Evolutionary conservation across 1,140 invertebrate genomes (phyloP), one percentile per base, ranked within the genome.

Genomic region (Eurytemora carolleeae): DNA sequence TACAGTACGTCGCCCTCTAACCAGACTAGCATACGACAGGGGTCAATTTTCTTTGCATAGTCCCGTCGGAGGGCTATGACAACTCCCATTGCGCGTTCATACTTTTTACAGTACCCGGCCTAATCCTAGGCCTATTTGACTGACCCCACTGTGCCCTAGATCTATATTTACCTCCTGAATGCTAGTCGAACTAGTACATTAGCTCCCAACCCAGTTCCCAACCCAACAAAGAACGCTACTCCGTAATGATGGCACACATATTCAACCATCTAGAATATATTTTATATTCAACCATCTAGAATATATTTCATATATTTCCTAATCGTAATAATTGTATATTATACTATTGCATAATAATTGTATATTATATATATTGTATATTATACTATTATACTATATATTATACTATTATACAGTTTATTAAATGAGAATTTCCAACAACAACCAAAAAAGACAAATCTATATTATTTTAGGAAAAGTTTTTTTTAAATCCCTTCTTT

Each of bases 1-100:
- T n/a, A 87, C 81, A 99, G 76, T 69, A 98, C 85, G 75, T 98
- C 98, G 0, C 88, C 93, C 16, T 94, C 95, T 59, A 90, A 87
- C 20, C 95, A 95, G 60, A 97, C 87, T 71, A 99, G 89, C n/a
- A 44, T 44, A 44, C 7, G n/a, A 12, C 7, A 44, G 31, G n/a
- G n/a, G 31, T 12, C n/a, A 44, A n/a, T 44, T 44, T 12, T 44
- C 31, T 7, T 44, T 44, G 31, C 31, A 44, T 44, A 44, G n/a
- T 7, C 31, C n/a, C 31, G n/a, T n/a, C n/a, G n/a, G n/a, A n/a
- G n/a, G n/a, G n/a, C 31, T 44, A 44, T 12, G n/a, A 7, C 31
- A 12, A 44, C 31, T 44, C 31, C 31, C 7, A 44, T 44, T 44
- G n/a, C n/a, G n/a, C n/a, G 31, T 44, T 12, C 7, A 44, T 44